Conservation (phyloP, 2,888 invertebrate species). For the Odontocerum albicorne region DNA sequence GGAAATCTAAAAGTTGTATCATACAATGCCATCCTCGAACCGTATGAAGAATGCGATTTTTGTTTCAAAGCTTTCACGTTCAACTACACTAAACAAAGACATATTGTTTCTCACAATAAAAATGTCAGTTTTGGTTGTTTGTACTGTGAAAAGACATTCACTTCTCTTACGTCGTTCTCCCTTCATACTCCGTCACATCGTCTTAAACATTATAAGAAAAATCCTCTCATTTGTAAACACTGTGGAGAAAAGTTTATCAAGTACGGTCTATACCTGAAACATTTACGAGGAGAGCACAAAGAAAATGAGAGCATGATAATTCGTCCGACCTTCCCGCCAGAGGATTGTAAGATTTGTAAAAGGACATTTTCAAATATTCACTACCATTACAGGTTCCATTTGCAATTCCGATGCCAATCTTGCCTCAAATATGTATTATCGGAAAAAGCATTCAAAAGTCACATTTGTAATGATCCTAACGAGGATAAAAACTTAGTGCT, state of each 20-base stretch:
- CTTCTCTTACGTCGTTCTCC: constrained; percentile 54
- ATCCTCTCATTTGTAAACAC: constrained; percentile 51
- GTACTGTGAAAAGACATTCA: constrained; percentile 54
- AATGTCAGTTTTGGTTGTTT: constrained; percentile 55
- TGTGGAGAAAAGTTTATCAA: constrained; percentile 52
- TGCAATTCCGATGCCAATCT: constrained; percentile 57
- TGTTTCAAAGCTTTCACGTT: constrained; percentile 54
- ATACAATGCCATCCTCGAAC: constrained; percentile 1
- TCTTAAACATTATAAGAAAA: constrained; percentile 51
- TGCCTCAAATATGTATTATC: constrained; percentile 55
- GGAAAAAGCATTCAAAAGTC: constrained; percentile 45
- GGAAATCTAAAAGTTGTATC: background rate
- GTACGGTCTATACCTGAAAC: constrained; percentile 53
- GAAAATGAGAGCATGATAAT: constrained; percentile 50
- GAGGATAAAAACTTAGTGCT: constrained; percentile 50
- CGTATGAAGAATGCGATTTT: constrained; percentile 51
- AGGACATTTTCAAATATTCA: constrained; percentile 62
- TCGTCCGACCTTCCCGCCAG: constrained; percentile 50
- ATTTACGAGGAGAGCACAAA: constrained; percentile 50
- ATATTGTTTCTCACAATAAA: constrained; percentile 48
- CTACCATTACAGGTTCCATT: constrained; percentile 62
- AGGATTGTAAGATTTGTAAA: constrained; percentile 62
- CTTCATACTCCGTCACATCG: constrained; percentile 55
- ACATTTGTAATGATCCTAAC: constrained; percentile 48
- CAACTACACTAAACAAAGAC: constrained; percentile 44